Conservation (phyloP, 2,888 invertebrate species). For the Heliconius charithonia region DNA sequence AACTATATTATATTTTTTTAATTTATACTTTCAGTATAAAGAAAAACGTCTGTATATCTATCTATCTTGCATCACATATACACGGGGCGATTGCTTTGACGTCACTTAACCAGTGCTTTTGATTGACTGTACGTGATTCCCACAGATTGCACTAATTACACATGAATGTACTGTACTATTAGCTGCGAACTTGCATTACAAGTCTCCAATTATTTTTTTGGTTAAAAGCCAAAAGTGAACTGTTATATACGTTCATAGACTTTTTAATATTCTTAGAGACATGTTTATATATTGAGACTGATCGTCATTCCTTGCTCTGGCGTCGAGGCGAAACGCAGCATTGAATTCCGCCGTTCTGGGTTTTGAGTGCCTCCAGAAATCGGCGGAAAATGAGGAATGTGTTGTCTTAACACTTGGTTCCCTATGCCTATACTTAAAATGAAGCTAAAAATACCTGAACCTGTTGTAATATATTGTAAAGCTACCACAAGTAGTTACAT, state of each 20-base stretch:
- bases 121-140: constrained; percentile 40
- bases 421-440: too few relatives aligned
- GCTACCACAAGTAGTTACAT: too few relatives aligned
- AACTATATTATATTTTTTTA: too few relatives aligned
- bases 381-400: too few relatives aligned
- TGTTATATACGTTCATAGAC: constrained; percentile 13
- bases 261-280: neutral
- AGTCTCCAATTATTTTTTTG: constrained; percentile 42
- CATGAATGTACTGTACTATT: constrained; percentile 23
- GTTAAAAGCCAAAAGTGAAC: constrained; percentile 36
- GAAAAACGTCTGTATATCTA: neutral
- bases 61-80: neutral
- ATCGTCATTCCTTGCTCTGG: neutral
- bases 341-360: too few relatives aligned
- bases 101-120: constrained; percentile 30
- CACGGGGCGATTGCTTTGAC: constrained; percentile 7
- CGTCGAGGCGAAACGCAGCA: too few relatives aligned
- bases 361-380: too few relatives aligned
- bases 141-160: constrained; percentile 38
- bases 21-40: too few relatives aligned
- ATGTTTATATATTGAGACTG: neutral
- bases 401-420: too few relatives aligned
- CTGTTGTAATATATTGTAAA: too few relatives aligned
- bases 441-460: too few relatives aligned
- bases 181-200: constrained; percentile 24